A percentile compares a stretch with the other conserved stretches of the same genome.
Evolutionary conservation across 2,888 invertebrate species (phyloP).

Genomic region (Drepanosiphum platanoidis): DNA sequence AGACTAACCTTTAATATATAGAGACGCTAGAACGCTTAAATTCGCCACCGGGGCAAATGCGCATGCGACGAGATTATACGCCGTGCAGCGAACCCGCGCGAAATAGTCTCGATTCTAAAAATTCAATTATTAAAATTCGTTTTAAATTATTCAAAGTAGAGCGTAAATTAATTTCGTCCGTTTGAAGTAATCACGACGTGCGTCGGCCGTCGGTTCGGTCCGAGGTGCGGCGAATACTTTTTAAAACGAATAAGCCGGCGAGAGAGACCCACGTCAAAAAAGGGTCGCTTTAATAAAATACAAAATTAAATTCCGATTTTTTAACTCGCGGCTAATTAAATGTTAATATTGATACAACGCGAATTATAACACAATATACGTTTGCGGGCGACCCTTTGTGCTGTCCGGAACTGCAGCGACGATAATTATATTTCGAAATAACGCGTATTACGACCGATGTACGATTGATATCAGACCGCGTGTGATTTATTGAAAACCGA

Average conservation of each 20-base stretch:
- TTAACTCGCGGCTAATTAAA: background rate
- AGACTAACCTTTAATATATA: too few species aligned
- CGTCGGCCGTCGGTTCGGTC: background rate
- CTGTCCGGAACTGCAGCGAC: too few species aligned
- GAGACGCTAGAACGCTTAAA: too few species aligned
- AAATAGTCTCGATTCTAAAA: too few species aligned
- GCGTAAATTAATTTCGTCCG: background rate
- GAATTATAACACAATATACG: background rate
- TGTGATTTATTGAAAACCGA: background rate
- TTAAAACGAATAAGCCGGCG: background rate
- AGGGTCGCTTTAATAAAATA: background rate
- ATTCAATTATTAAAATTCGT: too few species aligned
- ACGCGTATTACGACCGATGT: background rate
- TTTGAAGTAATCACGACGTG: background rate
- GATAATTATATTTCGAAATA: too few species aligned
- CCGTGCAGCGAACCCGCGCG: too few species aligned
- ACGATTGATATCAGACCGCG: background rate
- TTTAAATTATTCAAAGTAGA: background rate
- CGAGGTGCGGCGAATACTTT: background rate
- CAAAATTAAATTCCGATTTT: background rate
- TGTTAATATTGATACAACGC: background rate
- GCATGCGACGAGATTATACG: too few species aligned
- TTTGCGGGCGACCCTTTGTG: too few species aligned
- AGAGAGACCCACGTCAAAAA: background rate
- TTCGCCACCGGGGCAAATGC: too few species aligned